Evolutionary conservation across 2,797 vertebrate genomes (phyloP).

Genomic region (Eutrigla gurnardus): DNA sequence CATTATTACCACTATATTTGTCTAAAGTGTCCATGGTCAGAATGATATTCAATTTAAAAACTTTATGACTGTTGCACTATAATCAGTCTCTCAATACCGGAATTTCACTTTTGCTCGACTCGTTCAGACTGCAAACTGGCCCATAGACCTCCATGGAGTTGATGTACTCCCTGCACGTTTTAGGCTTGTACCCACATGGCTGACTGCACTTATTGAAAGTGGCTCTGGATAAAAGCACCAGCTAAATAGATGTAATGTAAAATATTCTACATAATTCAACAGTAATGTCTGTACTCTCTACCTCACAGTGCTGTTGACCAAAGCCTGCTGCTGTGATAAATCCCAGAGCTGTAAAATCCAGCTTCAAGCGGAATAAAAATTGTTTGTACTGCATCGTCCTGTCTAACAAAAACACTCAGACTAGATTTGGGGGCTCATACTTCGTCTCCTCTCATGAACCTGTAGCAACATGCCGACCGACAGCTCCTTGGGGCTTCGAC

Average conservation of each 20-base stretch:
- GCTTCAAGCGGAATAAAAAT: neutral
- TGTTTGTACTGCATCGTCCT: neutral
- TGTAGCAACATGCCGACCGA: neutral
- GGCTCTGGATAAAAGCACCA: neutral
- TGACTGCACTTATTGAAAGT: neutral
- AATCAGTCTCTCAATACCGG: neutral
- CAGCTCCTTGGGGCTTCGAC: neutral
- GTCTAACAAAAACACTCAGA: neutral
- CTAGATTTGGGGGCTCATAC: neutral
- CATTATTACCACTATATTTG: no score
- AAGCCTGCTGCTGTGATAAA: neutral
- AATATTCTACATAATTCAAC: neutral
- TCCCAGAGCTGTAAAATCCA: neutral
- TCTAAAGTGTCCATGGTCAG: no score
- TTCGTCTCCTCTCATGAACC: neutral
- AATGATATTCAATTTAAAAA: no score
- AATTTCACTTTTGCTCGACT: neutral
- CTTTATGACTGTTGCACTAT: neutral
- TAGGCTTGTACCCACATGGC: neutral
- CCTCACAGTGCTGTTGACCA: neutral
- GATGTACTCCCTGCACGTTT: neutral
- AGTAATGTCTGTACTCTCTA: neutral
- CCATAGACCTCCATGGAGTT: neutral
- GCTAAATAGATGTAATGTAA: neutral
- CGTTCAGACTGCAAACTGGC: neutral